These are phyloP conservation scores for Crotalus tigris DNA, from an alignment of 2,113 vertebrate species.

Conservation along the genomic window DNA sequence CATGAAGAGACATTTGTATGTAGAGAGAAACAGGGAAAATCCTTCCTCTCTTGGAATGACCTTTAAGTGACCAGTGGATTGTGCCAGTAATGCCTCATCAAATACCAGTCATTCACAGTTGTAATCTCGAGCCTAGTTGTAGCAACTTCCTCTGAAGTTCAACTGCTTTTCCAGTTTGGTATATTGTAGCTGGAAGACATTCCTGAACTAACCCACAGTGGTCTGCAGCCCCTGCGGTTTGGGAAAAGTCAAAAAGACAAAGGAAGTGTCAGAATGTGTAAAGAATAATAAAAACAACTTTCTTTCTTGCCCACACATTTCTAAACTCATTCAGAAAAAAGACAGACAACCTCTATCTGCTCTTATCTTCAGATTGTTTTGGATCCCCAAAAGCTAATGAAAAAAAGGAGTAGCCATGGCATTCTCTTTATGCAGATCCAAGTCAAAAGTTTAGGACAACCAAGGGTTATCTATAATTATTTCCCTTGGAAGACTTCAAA, in stretches of 20 bases:
- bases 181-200: neutral
- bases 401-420: neutral
- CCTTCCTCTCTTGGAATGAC: too few species aligned
- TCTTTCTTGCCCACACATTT: neutral
- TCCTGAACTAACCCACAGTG: neutral
- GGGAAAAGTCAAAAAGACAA: constrained; percentile 13
- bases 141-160: neutral
- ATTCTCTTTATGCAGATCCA: constrained; percentile 14
- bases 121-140: neutral
- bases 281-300: neutral
- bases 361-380: constrained; percentile 30
- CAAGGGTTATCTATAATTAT: constrained; percentile 42
- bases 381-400: constrained; percentile 18
- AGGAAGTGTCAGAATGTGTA: neutral
- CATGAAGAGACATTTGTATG: neutral
- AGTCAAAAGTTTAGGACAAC: constrained; percentile 26
- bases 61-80: neutral
- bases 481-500: constrained; percentile 33
- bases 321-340: rapidly evolving
- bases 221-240: neutral
- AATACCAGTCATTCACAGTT: neutral
- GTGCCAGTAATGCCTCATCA: neutral
- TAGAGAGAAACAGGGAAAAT: neutral
- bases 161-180: neutral
- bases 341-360: neutral